phyloP scores from a whole-genome alignment of 2,113 vertebrate genomes.

The Isichthys henryi region DNA sequence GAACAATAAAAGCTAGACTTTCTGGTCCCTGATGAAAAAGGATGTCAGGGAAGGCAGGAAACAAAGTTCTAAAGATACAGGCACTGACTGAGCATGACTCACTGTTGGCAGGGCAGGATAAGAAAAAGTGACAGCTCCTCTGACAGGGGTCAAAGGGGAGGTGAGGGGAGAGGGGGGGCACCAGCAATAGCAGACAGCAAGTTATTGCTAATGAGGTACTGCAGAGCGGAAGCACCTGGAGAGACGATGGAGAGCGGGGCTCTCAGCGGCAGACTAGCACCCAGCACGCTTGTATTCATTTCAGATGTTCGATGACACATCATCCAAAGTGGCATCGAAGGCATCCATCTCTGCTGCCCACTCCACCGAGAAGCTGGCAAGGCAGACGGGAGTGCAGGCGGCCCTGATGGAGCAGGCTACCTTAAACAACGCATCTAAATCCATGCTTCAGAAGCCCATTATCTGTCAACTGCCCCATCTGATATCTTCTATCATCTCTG shows the following conservation, averaged over 20 bases:
- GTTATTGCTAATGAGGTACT: constrained; percentile 1
- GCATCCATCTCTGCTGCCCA: constrained; percentile 8
- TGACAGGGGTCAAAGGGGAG: constrained; percentile 9
- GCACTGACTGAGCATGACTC: background rate
- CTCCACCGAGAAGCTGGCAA: background rate
- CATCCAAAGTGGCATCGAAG: background rate
- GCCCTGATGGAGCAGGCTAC: constrained; percentile 3
- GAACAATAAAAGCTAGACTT: background rate
- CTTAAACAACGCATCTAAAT: background rate
- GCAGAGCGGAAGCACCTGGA: constrained; percentile 2
- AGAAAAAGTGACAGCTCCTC: background rate
- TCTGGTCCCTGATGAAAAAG: background rate
- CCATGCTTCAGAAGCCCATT: background rate
- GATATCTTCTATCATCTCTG: background rate
- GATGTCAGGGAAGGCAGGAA: background rate
- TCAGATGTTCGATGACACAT: background rate
- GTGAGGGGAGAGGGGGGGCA: background rate
- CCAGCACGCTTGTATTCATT: background rate
- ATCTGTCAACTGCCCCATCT: background rate
- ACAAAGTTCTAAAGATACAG: background rate
- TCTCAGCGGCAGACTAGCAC: background rate
- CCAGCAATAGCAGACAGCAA: background rate
- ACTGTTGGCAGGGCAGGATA: background rate
- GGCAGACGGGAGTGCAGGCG: background rate
- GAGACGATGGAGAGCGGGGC: background rate